Evolutionary conservation across 2,113 vertebrate species (phyloP).

Genomic region (Arizona elegans): DNA sequence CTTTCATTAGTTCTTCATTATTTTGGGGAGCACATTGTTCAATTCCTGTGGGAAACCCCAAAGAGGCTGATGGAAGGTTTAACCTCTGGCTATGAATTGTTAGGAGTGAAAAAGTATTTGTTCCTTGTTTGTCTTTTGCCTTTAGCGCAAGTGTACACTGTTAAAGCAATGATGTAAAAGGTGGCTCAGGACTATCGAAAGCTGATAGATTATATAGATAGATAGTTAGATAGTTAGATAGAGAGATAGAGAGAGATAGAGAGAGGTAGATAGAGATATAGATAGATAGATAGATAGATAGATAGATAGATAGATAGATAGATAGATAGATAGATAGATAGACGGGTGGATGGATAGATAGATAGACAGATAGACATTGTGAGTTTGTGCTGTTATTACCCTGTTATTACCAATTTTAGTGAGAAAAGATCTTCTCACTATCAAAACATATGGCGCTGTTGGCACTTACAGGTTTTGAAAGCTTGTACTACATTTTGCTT

Average conservation of each 20-base stretch:
- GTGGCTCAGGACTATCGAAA: neutral
- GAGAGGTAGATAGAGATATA: no score
- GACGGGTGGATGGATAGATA: no score
- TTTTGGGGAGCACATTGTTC: neutral
- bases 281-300: no score
- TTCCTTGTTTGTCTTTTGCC: neutral
- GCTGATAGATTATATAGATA: no score
- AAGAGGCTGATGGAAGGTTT: neutral
- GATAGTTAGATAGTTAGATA: no score
- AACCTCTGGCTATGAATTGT: neutral
- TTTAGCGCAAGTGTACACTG: neutral
- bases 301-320: no score
- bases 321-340: no score
- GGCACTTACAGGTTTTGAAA: neutral
- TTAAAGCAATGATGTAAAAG: neutral
- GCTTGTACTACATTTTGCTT: neutral
- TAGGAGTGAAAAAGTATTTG: neutral
- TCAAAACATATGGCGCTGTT: neutral
- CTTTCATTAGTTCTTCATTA: conserved; percentile 36
- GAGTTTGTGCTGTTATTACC: neutral
- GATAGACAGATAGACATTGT: neutral
- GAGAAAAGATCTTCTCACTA: neutral
- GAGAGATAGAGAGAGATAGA: no score
- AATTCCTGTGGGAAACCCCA: neutral
- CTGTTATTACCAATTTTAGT: neutral